These are phyloP conservation scores for Vombatus ursinus DNA, from an alignment of 2,113 vertebrate genomes.

Conservation along the genomic window DNA sequence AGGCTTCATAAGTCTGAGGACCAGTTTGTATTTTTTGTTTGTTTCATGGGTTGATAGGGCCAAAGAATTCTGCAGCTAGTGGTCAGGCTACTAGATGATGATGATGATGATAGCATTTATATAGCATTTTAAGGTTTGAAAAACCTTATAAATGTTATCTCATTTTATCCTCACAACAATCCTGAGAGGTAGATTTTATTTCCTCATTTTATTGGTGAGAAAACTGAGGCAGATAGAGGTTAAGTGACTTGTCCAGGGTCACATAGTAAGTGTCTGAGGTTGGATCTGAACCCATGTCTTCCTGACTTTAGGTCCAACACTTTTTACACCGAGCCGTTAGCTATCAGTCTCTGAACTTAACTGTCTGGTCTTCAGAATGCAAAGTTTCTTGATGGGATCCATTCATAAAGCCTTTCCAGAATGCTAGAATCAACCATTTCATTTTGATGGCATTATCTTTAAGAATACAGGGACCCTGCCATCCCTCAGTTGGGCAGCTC, in stretches of 20 bases:
- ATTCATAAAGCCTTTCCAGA: background rate
- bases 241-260: background rate
- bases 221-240: background rate
- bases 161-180: background rate
- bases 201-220: background rate
- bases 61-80: background rate
- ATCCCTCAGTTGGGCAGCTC: background rate
- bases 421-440: background rate
- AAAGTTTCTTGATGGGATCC: background rate
- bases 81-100: background rate
- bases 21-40: background rate
- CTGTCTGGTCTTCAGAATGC: background rate
- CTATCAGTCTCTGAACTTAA: background rate
- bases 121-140: background rate
- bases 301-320: background rate
- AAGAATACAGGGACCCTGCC: background rate
- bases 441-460: background rate
- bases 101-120: background rate
- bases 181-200: background rate
- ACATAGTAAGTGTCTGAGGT: background rate
- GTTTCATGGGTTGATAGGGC: background rate
- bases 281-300: background rate
- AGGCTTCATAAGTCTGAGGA: background rate
- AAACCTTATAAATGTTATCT: background rate
- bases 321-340: background rate